Percentiles rank a stretch among this genome's conserved stretches.
phyloP scores from a whole-genome alignment of 2,797 vertebrate genomes.

The Harpagifer antarcticus region DNA sequence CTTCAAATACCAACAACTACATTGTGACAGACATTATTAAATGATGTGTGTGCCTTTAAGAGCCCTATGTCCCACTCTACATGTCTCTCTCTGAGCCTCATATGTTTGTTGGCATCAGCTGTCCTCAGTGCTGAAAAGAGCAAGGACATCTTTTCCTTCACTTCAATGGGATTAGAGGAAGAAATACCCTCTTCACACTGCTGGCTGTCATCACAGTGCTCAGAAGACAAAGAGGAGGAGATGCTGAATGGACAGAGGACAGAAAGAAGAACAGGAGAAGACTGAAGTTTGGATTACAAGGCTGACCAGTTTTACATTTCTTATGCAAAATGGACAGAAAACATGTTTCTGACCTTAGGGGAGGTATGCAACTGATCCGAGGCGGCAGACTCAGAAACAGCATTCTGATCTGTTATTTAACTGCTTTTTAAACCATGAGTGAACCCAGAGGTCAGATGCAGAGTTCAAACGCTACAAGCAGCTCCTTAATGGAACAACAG shows the following conservation, averaged over 20 bases:
- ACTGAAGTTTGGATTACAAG: constrained; percentile 60
- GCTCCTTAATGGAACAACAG: constrained; percentile 47
- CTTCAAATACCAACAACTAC: constrained; percentile 30
- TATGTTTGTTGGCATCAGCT: constrained; percentile 80
- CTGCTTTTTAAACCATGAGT: constrained; percentile 31
- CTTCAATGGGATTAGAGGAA: constrained; percentile 67
- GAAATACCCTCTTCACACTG: constrained; percentile 54
- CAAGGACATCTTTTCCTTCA: constrained; percentile 73
- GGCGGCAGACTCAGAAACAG: constrained; percentile 29
- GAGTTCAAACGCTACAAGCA: constrained; percentile 43
- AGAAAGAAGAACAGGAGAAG: constrained; percentile 48
- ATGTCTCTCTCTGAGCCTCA: constrained; percentile 75
- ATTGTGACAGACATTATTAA: constrained; percentile 53
- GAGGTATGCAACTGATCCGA: constrained; percentile 32
- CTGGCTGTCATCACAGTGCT: constrained; percentile 50
- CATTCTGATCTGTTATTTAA: constrained; percentile 15
- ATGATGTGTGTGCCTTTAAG: constrained; percentile 84
- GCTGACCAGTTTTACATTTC: constrained; percentile 30
- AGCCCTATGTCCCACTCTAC: constrained; percentile 71
- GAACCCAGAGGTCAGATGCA: constrained; percentile 50
- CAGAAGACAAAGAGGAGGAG: constrained; percentile 41
- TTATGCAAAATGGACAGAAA: constrained; percentile 29
- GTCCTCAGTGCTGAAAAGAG: constrained; percentile 67
- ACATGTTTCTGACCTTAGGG: constrained; percentile 23
- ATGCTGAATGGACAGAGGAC: constrained; percentile 34